A percentile compares a stretch with the other conserved stretches of the same genome.
phyloP scores from a whole-genome alignment of 2,888 invertebrate species.

The Dioctria linearis region DNA sequence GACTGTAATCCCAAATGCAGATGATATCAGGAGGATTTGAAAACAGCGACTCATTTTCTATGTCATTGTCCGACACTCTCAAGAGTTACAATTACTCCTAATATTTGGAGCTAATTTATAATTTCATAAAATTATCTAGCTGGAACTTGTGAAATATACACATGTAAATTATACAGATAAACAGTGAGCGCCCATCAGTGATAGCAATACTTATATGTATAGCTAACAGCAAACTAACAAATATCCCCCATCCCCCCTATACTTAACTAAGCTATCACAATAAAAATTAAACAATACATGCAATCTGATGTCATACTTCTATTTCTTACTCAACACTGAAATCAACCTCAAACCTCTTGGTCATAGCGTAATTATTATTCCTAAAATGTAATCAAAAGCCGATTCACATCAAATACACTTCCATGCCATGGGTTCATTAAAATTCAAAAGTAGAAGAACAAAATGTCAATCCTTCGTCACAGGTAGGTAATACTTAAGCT shows the following conservation, averaged over 20 bases:
- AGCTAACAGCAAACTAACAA: too few species aligned
- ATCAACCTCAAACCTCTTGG: background rate
- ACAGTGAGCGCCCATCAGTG: too few species aligned
- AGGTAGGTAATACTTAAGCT: background rate
- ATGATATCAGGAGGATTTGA: too few species aligned
- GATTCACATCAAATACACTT: background rate
- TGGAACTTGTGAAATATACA: too few species aligned
- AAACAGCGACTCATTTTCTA: too few species aligned
- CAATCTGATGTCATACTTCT: background rate
- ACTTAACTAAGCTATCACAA: background rate
- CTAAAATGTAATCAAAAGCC: background rate
- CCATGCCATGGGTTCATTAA: constrained; percentile 18
- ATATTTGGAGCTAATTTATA: too few species aligned
- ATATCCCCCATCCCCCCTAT: background rate
- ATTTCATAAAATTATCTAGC: too few species aligned
- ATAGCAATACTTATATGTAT: too few species aligned
- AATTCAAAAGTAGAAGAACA: background rate
- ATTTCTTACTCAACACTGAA: background rate
- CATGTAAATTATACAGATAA: too few species aligned
- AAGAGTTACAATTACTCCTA: too few species aligned
- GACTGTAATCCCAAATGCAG: too few species aligned
- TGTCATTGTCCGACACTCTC: too few species aligned
- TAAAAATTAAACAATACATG: background rate
- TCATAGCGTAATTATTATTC: background rate
- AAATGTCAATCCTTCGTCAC: constrained; percentile 13